Evolutionary conservation across 2,888 invertebrate species (phyloP).

Genomic region (Epiblema foenella): DNA sequence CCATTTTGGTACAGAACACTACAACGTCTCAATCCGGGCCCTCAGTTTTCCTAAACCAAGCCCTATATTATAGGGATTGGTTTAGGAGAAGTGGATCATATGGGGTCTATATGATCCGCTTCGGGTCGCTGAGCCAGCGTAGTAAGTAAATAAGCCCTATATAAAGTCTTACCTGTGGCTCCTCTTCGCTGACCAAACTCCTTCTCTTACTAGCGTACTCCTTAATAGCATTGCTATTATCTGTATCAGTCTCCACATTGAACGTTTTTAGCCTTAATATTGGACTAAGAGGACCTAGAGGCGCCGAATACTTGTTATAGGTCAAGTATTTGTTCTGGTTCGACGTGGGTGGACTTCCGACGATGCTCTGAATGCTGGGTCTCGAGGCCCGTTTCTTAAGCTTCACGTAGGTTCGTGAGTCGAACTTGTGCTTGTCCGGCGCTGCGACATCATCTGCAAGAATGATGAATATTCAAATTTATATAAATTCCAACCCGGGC

Average conservation of each 20-base stretch:
- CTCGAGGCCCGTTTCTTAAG: constrained; percentile 86
- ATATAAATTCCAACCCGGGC: too few relatives aligned
- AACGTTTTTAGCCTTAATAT: constrained; percentile 78
- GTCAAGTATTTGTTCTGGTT: constrained; percentile 72
- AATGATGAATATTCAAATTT: constrained; percentile 25
- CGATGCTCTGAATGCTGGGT: constrained; percentile 85
- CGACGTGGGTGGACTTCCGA: constrained; percentile 67
- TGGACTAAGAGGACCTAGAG: constrained; percentile 69
- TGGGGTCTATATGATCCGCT: too few relatives aligned
- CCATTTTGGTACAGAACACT: background rate
- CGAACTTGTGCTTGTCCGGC: constrained; percentile 84
- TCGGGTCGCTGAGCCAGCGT: too few relatives aligned
- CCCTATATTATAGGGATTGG: too few relatives aligned
- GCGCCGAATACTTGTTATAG: constrained; percentile 76
- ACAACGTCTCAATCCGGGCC: background rate
- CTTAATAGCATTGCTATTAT: constrained; percentile 68
- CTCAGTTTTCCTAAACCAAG: too few relatives aligned
- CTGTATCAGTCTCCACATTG: constrained; percentile 74
- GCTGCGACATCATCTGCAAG: constrained; percentile 67
- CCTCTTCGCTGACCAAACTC: constrained; percentile 74
- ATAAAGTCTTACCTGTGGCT: constrained; percentile 65
- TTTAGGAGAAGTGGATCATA: too few relatives aligned
- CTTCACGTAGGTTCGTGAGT: constrained; percentile 88
- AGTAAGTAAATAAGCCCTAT: too few relatives aligned
- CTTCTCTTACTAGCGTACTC: constrained; percentile 74